Percentiles rank a stretch among this genome's conserved stretches.
Evolutionary conservation across 2,888 invertebrate genomes (phyloP).

Genomic region (Lithophane socia): DNA sequence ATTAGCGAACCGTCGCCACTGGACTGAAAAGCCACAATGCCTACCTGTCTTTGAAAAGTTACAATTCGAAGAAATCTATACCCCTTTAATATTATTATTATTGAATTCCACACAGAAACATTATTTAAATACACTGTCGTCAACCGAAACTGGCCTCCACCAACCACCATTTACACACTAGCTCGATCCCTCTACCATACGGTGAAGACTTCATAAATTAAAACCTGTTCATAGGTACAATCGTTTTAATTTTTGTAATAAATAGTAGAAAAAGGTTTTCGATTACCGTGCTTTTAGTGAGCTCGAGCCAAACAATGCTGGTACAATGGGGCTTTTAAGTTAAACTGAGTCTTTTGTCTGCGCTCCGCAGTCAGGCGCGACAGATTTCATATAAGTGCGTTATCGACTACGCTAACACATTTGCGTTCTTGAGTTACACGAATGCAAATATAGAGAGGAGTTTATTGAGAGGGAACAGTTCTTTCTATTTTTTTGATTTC

Average conservation of each 20-base stretch:
- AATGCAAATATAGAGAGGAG: conserved; percentile 42
- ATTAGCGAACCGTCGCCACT: neutral
- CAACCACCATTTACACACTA: no score
- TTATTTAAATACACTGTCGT: neutral
- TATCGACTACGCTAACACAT: conserved; percentile 69
- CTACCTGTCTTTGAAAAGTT: neutral
- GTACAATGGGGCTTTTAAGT: conserved; percentile 84
- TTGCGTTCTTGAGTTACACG: conserved; percentile 33
- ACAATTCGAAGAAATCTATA: neutral
- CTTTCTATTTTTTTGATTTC: conserved; percentile 4
- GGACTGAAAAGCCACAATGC: conserved; percentile 11
- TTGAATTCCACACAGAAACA: neutral
- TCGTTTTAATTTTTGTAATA: conserved; percentile 46
- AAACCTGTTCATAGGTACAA: conserved; percentile 13
- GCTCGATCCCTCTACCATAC: neutral
- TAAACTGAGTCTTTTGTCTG: conserved; percentile 82
- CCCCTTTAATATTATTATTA: neutral
- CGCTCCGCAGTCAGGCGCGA: conserved; percentile 60
- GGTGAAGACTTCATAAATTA: conserved; percentile 6
- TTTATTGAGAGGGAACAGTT: conserved; percentile 31
- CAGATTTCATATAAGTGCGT: conserved; percentile 76
- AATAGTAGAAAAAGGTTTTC: conserved; percentile 71
- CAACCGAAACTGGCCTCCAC: neutral
- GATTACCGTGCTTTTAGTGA: conserved; percentile 82
- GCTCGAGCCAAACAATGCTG: conserved; percentile 82